Conservation (phyloP, 2,797 vertebrate species). For the Amblyraja radiata region DNA sequence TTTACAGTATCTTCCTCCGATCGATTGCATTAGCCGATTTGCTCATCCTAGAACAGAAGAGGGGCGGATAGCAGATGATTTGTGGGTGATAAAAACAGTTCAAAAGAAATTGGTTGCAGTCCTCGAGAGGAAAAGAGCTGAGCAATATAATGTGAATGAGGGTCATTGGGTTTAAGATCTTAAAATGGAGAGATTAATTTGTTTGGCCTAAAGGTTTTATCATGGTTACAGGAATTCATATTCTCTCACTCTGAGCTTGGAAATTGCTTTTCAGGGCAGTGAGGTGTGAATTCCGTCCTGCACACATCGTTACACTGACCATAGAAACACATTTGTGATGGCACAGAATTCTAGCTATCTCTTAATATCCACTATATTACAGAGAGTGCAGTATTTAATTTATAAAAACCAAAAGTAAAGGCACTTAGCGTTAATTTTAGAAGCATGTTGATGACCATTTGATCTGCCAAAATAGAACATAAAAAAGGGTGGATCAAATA, state of each 20-base stretch:
- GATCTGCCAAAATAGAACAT: neutral
- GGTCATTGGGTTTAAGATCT: conserved; percentile 8
- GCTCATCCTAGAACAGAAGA: neutral
- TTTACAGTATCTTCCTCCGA: no score
- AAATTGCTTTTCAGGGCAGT: neutral
- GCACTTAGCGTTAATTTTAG: neutral
- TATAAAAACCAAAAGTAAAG: neutral
- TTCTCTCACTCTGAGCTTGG: neutral
- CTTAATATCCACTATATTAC: neutral
- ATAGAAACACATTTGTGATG: neutral
- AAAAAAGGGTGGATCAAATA: neutral
- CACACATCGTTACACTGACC: neutral
- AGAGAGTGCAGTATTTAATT: neutral
- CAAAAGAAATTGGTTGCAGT: neutral
- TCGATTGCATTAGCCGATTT: no score
- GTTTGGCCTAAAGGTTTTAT: neutral
- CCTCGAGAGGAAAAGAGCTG: neutral
- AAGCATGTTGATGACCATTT: neutral
- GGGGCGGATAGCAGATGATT: neutral
- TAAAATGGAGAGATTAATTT: neutral
- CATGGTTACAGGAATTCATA: neutral
- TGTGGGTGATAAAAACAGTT: neutral
- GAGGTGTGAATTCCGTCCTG: neutral
- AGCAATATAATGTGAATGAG: neutral
- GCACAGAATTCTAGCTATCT: neutral